These are phyloP conservation scores for Ischnus inquisitorius DNA, from an alignment of 2,888 invertebrate species.

Conservation along the genomic window DNA sequence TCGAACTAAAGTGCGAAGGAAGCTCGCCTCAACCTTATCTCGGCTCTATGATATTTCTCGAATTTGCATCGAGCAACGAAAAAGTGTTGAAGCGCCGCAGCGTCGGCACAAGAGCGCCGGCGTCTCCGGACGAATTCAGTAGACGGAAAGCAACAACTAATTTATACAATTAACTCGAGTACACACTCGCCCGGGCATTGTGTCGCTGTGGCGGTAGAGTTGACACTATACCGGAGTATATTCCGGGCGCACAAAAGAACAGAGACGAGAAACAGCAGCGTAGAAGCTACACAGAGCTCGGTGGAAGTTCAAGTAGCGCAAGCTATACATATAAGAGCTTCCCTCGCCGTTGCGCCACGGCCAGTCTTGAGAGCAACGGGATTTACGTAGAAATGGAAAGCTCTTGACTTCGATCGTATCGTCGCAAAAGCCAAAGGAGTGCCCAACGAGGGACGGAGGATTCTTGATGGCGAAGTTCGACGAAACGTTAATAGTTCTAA, in stretches of 20 bases:
- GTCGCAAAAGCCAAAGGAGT: slow-evolving; percentile 27
- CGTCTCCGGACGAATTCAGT: not conserved
- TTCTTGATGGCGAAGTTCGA: slow-evolving; percentile 30
- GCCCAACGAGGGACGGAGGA: not conserved
- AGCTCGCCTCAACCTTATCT: too few species aligned
- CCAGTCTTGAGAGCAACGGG: slow-evolving; percentile 45
- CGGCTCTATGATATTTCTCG: not conserved
- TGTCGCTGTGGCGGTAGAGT: not conserved
- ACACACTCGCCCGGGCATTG: slow-evolving; percentile 48
- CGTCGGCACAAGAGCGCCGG: too few species aligned
- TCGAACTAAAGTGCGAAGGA: not conserved
- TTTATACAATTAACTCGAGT: slow-evolving; percentile 68
- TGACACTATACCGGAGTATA: slow-evolving; percentile 16
- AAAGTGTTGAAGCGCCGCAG: too few species aligned
- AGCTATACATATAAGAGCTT: slow-evolving; percentile 34
- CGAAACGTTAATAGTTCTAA: slow-evolving; percentile 18
- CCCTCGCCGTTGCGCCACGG: slow-evolving; percentile 32
- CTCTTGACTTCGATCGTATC: slow-evolving; percentile 37
- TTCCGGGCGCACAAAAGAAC: slow-evolving; percentile 6
- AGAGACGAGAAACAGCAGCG: slow-evolving; percentile 5
- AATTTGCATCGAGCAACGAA: not conserved
- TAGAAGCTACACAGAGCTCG: slow-evolving; percentile 14
- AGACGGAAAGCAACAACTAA: slow-evolving; percentile 65
- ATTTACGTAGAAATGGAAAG: slow-evolving; percentile 44
- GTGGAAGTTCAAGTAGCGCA: slow-evolving; percentile 36